Evolutionary conservation across 2,113 vertebrate genomes (phyloP), one percentile per base, ranked within the genome.

Genomic region (Chaetorhynchus papuensis): DNA sequence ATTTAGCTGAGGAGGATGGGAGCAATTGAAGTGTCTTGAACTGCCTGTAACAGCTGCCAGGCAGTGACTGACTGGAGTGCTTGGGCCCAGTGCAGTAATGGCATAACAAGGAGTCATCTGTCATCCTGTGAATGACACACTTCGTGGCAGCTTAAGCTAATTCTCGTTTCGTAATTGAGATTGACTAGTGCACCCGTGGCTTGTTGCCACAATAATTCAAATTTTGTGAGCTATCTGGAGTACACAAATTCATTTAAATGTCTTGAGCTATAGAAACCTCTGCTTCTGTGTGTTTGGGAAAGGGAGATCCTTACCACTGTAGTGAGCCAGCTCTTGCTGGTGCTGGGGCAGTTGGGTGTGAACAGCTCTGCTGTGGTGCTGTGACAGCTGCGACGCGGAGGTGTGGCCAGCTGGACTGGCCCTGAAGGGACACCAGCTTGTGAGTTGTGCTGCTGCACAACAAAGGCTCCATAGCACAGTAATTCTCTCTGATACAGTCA

Each of bases 1-100:
- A n/a, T 94, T 90, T 84, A 28, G 49, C 60, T 75, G 28, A 64
- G 81, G 81, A 93, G 82, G 69, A 64, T 79, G 78, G 82, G 61
- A 65, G 44, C 0, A 1, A 54, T 35, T n/a, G 15, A 37, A 91
- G 65, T 35, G 30, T 42, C 84, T 82, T 60, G 77, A 71, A 10
- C 59, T 68, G 90, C 65, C 52, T n/a, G 1, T 17, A 64, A 7
- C 84, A 90, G 87, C 87, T 94, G 92, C 57, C 74, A 71, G 30
- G 74, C 63, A 42, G 78, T 27, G 54, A 24, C 35, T 49, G 82
- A 30, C n/a, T n/a, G 66, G 59, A 79, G 59, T 17, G 88, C 65
- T 72, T 44, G 65, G 53, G 39, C 61, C 41, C 42, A 7, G 59
- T 37, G 70, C 88, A 42, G 71, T 19, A 3, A 6, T 28, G 68